Evolutionary conservation across 2,113 vertebrate genomes (phyloP).

Genomic region (Marmota monax): DNA sequence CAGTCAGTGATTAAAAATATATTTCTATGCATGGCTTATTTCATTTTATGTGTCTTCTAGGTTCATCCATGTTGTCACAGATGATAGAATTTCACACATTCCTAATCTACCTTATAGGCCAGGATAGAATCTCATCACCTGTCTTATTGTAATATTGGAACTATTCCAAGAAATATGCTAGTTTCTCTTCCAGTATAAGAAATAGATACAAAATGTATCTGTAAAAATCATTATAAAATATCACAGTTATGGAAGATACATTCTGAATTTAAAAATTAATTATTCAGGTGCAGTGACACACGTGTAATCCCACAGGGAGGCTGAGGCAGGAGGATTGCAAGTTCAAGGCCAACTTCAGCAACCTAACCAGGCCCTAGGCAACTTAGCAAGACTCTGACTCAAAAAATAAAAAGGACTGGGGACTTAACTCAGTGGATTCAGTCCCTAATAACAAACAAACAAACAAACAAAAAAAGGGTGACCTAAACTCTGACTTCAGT

Average conservation of each 20-base stretch:
- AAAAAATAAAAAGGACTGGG: no score
- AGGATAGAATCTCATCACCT: background rate
- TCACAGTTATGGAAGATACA: background rate
- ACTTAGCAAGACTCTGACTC: no score
- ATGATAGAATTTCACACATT: background rate
- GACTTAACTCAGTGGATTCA: no score
- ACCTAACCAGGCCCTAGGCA: no score
- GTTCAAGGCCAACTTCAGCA: no score
- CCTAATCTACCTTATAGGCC: background rate
- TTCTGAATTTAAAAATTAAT: background rate
- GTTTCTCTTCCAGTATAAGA: slow-evolving; percentile 1
- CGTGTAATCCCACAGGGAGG: no score
- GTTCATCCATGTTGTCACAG: background rate
- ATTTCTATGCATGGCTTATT: background rate
- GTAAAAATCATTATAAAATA: background rate
- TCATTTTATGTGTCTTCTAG: background rate
- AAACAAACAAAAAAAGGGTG: no score
- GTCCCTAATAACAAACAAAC: no score
- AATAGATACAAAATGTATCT: background rate
- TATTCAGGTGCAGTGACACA: background rate
- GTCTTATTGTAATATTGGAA: background rate
- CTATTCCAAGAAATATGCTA: slow-evolving; percentile 2
- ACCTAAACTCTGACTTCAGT: background rate
- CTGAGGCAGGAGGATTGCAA: no score
- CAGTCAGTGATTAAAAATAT: background rate